Evolutionary conservation across 2,113 vertebrate species (phyloP).

Genomic region (Marmota monax): DNA sequence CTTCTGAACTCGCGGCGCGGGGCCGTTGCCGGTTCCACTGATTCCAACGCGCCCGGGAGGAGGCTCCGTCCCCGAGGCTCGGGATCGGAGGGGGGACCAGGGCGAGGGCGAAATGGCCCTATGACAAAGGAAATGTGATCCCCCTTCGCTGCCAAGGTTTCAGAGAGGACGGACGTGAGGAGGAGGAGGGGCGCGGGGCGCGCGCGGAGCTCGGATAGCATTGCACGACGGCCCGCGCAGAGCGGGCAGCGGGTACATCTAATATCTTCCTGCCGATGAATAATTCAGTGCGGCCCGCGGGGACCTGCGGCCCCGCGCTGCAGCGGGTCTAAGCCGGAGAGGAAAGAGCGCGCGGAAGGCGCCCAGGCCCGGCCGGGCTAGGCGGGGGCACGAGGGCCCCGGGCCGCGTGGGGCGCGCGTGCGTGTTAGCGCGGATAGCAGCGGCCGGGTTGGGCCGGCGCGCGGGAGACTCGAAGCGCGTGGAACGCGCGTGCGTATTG

Average conservation of each 20-base stretch:
- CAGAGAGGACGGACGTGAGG: slow-evolving; percentile 83
- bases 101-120: slow-evolving; percentile 83
- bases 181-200: slow-evolving; percentile 79
- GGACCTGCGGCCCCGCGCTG: slow-evolving; percentile 84
- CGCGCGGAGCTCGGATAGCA: slow-evolving; percentile 86
- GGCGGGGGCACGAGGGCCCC: slow-evolving; percentile 70
- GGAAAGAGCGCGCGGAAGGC: slow-evolving; percentile 42
- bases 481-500: slow-evolving; percentile 76
- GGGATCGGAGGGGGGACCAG: slow-evolving; percentile 77
- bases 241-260: slow-evolving; percentile 86
- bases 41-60: slow-evolving; percentile 67
- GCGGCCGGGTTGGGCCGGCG: slow-evolving; percentile 47
- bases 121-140: slow-evolving; percentile 91
- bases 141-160: slow-evolving; percentile 85
- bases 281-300: slow-evolving; percentile 88
- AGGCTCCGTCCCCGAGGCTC: slow-evolving; percentile 63
- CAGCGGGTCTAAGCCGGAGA: slow-evolving; percentile 54
- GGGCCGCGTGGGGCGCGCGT: slow-evolving; percentile 76
- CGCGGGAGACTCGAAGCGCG: slow-evolving; percentile 74
- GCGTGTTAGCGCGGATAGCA: slow-evolving; percentile 71
- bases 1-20: slow-evolving; percentile 53
- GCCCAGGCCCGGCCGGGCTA: slow-evolving; percentile 36
- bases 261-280: slow-evolving; percentile 88
- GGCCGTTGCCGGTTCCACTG: slow-evolving; percentile 72
- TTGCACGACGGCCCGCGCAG: slow-evolving; percentile 86